Conservation (phyloP, 2,113 vertebrate genomes). For the Aegithalos caudatus region DNA sequence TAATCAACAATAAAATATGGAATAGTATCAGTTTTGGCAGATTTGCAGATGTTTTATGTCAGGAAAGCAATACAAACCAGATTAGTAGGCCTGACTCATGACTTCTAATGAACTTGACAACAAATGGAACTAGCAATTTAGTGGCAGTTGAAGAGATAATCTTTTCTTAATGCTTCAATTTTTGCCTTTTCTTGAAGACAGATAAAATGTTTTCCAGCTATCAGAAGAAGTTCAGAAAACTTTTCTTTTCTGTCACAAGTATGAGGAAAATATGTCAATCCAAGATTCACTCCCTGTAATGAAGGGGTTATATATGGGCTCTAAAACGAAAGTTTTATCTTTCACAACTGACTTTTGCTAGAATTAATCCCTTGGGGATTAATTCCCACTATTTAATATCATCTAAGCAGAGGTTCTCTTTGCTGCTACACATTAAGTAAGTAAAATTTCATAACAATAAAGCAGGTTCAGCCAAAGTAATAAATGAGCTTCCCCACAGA, state of each 20-base stretch:
- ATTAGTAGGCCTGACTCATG: not conserved
- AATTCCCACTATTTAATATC: not conserved
- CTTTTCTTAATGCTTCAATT: not conserved
- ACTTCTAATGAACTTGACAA: not conserved
- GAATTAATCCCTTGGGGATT: not conserved
- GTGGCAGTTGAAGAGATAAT: not conserved
- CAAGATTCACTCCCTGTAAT: not conserved
- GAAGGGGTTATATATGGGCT: not conserved
- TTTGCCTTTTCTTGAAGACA: not conserved
- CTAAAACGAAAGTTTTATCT: not conserved
- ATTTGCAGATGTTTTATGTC: not conserved
- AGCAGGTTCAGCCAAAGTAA: not conserved
- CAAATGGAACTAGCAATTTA: not conserved
- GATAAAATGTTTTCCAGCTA: not conserved
- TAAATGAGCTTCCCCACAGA: not conserved
- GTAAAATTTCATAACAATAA: conserved; percentile 12
- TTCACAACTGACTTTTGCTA: not conserved
- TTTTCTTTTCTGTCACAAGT: not conserved
- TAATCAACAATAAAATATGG: not conserved
- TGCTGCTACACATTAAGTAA: not conserved
- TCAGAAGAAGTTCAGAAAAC: not conserved
- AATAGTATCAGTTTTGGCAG: not conserved
- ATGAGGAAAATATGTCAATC: not conserved
- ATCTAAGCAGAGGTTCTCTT: not conserved
- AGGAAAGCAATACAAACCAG: not conserved